phyloP scores from a whole-genome alignment of 1,140 invertebrate genomes.

The Drosophila sechellia region DNA sequence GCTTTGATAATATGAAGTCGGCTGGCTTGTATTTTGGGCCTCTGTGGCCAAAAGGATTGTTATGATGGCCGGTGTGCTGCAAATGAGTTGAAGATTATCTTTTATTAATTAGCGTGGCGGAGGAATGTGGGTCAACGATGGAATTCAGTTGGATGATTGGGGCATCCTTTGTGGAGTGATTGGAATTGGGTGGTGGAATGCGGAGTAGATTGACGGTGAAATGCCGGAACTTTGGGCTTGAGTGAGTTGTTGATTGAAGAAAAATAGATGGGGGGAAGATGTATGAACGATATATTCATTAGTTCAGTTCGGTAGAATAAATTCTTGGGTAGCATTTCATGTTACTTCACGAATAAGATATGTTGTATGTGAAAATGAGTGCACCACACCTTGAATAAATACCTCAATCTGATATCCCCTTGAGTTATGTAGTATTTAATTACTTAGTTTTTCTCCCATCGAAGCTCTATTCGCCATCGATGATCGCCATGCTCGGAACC shows the following conservation, averaged over 20 bases:
- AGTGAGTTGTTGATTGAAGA: neutral
- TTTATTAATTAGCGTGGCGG: slow-evolving; percentile 44
- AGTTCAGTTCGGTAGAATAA: neutral
- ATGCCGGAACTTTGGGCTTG: neutral
- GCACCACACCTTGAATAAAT: slow-evolving; percentile 4
- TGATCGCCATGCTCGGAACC: slow-evolving; percentile 39
- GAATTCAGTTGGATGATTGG: slow-evolving; percentile 18
- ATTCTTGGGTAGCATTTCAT: neutral
- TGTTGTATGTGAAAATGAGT: neutral
- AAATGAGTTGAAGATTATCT: slow-evolving; percentile 53
- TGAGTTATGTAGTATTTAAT: neutral
- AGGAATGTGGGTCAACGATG: slow-evolving; percentile 30
- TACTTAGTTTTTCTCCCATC: neutral
- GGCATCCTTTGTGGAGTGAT: slow-evolving; percentile 11
- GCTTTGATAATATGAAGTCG: slow-evolving; percentile 68
- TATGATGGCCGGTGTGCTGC: slow-evolving; percentile 21
- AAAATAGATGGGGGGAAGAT: neutral
- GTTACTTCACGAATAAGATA: neutral
- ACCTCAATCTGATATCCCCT: neutral
- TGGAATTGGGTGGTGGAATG: slow-evolving; percentile 26
- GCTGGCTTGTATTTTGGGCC: slow-evolving; percentile 12
- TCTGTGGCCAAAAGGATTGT: slow-evolving; percentile 22
- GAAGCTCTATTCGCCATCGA: slow-evolving; percentile 1
- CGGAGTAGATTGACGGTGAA: slow-evolving; percentile 16
- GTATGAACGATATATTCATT: neutral